Percentiles rank a stretch among this genome's conserved stretches.
Evolutionary conservation across 2,888 invertebrate genomes (phyloP).

Genomic region (Amphipyra berbera): DNA sequence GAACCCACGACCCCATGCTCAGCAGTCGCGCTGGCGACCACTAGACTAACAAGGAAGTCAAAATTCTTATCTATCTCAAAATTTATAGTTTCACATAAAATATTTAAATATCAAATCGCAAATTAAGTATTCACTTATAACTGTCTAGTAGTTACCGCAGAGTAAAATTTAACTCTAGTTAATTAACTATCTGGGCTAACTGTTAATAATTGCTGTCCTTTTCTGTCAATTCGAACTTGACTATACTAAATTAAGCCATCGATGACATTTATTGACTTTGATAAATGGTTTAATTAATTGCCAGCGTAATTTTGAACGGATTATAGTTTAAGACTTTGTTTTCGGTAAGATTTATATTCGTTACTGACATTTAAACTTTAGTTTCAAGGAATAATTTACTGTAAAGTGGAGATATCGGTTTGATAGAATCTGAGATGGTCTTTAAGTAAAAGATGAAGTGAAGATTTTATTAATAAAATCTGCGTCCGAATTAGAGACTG

Average conservation of each 20-base stretch:
- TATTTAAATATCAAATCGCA: neutral
- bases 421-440: too few species aligned
- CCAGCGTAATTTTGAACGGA: constrained; percentile 4
- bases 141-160: constrained; percentile 5
- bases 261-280: constrained; percentile 38
- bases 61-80: neutral
- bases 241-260: constrained; percentile 29
- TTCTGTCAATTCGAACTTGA: constrained; percentile 24
- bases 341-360: constrained; percentile 23
- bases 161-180: constrained; percentile 21
- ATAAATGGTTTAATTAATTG: constrained; percentile 38
- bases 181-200: constrained; percentile 23
- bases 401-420: neutral
- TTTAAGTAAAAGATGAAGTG: too few species aligned
- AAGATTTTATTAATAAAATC: too few species aligned
- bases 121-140: constrained; percentile 3
- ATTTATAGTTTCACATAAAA: neutral
- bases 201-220: constrained; percentile 32
- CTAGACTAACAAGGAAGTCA: too few species aligned
- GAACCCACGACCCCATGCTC: too few species aligned
- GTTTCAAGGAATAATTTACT: neutral
- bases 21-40: too few species aligned
- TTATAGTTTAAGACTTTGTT: constrained; percentile 3
- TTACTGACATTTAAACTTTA: constrained; percentile 17
- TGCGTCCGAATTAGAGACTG: too few species aligned